Conservation (phyloP, 2,797 vertebrate species). For the Cossypha niveicapilla region DNA sequence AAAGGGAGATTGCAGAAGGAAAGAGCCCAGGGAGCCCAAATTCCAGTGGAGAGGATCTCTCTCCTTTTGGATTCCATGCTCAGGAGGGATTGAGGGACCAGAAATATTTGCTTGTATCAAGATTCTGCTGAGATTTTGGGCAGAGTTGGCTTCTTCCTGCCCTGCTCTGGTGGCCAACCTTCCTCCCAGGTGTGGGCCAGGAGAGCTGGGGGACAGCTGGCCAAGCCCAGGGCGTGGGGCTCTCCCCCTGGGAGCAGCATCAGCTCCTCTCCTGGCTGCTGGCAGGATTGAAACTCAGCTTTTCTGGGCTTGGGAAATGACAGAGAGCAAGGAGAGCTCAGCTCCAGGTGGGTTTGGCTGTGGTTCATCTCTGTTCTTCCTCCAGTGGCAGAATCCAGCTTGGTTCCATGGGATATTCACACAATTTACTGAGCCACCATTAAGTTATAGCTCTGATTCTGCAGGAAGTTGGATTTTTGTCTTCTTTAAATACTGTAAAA, state of each 20-base stretch:
- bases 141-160: neutral
- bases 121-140: neutral
- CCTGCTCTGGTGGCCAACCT: neutral
- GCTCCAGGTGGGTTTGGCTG: no score
- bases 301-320: neutral
- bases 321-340: accelerated
- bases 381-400: neutral
- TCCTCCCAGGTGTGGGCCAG: neutral
- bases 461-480: neutral
- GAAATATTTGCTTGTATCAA: neutral
- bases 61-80: neutral
- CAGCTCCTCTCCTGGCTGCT: neutral
- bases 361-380: neutral
- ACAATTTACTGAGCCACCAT: no score
- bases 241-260: neutral
- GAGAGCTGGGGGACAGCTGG: neutral
- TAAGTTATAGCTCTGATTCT: neutral
- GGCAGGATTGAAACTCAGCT: neutral
- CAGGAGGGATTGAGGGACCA: neutral
- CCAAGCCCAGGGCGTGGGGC: accelerated
- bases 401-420: accelerated
- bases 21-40: neutral
- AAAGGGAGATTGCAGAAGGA: neutral
- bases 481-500: neutral
- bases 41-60: neutral